Evolutionary conservation across 2,888 invertebrate species (phyloP), one percentile per base, ranked within the genome.

Genomic region (Timema podura): DNA sequence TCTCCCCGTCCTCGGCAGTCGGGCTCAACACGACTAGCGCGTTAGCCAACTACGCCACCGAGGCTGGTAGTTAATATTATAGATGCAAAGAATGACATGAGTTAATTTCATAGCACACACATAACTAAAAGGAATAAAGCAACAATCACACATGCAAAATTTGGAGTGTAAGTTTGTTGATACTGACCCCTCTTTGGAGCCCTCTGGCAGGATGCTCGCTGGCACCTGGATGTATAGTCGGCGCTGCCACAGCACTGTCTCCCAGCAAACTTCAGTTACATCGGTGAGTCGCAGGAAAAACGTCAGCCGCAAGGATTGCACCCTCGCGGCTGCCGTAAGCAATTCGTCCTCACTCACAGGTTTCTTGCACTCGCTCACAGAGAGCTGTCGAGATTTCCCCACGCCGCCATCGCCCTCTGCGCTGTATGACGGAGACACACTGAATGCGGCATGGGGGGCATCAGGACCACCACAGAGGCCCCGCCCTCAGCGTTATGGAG

Each of bases 391-490:
- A 81, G 82, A 83, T 84, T 86, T 86, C 87, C 88, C 88, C 87
- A 88, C 87, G 84, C 87, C 88, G 86, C 84, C 87, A 30, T 30
- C 30, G 87, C 87, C 87, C 87, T 87, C 87, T 87, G 87, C 84
- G 85, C 83, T 85, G 82, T 81, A 80, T 80, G 82, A 81, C 74
- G 82, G 30, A 30, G 30, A 81, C 79, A 81, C 81, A 81, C 73
- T 72, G 70, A 86, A 87, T 87, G 88, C 88, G 88, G 89, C 89
- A 88, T 90, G 93, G 92, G 96, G 95, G 89, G 90, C 96, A 96
- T 97, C 97, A 98, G 96, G 96, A 97, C 93, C 96, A 96, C 94
- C 93, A 96, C 96, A 93, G 96, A 96, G 96, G 96, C 96, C 96
- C 96, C 88, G 94, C 92, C 84, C 95, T 96, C 92, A 96, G 93